A percentile compares a stretch with the other conserved stretches of the same genome.
Conservation (phyloP, 1,140 invertebrate species). For the Aricia agestis region DNA sequence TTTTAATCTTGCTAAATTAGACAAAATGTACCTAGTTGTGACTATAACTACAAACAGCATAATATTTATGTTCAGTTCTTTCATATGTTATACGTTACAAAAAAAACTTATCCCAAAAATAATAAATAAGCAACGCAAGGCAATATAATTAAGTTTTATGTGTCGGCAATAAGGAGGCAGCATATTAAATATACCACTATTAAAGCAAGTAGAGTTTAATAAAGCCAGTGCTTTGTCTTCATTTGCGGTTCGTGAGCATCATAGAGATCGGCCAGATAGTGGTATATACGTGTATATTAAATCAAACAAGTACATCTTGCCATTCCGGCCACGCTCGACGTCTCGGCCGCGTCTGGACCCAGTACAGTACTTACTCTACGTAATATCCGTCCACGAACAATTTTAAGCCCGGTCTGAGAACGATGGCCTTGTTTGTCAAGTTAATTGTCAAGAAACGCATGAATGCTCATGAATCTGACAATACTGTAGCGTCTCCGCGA, state of each 20-base stretch:
- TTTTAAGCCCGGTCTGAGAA: slow-evolving; percentile 32
- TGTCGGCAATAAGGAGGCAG: slow-evolving; percentile 14
- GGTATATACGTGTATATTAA: slow-evolving; percentile 30
- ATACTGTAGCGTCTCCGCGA: slow-evolving; percentile 14
- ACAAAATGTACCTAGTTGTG: no score
- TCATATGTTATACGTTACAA: no score
- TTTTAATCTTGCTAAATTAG: no score
- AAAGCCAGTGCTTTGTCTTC: slow-evolving; percentile 29
- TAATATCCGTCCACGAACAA: slow-evolving; percentile 11
- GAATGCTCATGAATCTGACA: slow-evolving; percentile 20
- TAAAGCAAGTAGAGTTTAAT: slow-evolving; percentile 22
- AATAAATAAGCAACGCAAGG: not conserved
- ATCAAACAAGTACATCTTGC: slow-evolving; percentile 40
- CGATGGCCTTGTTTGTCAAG: slow-evolving; percentile 38
- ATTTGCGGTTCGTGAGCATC: slow-evolving; percentile 27
- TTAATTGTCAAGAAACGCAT: slow-evolving; percentile 20
- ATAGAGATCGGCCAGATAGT: slow-evolving; percentile 30
- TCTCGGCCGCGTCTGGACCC: slow-evolving; percentile 45
- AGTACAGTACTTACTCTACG: no score
- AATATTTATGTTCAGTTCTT: no score
- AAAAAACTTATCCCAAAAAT: no score
- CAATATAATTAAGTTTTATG: slow-evolving; percentile 23
- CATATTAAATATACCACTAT: slow-evolving; percentile 7
- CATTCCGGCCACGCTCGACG: slow-evolving; percentile 39
- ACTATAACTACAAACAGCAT: no score